Conservation (phyloP, 1,140 invertebrate species). For the Drosophila bifasciata region DNA sequence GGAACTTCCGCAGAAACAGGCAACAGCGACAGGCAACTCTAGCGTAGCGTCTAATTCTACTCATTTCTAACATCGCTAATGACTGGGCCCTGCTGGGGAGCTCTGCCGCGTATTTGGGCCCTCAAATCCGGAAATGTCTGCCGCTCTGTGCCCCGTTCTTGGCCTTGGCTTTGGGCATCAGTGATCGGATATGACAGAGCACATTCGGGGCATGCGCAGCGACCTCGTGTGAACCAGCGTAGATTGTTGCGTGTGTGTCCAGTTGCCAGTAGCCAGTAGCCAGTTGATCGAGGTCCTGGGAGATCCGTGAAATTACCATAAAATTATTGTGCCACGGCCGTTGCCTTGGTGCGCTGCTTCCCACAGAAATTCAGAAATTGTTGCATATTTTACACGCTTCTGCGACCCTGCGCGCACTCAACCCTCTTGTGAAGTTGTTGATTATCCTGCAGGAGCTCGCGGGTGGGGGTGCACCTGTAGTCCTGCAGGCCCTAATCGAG, state of each 20-base stretch:
- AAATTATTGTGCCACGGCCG: slow-evolving; percentile 37
- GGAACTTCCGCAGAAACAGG: slow-evolving; percentile 66
- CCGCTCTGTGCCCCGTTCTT: background rate
- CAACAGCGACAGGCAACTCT: slow-evolving; percentile 14
- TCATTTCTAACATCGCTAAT: slow-evolving; percentile 53
- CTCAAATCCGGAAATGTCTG: slow-evolving; percentile 68
- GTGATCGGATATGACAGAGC: slow-evolving; percentile 66
- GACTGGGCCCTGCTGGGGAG: slow-evolving; percentile 36
- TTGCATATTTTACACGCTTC: slow-evolving; percentile 74
- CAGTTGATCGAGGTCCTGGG: slow-evolving; percentile 19
- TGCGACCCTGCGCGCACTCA: slow-evolving; percentile 46
- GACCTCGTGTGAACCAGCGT: slow-evolving; percentile 58
- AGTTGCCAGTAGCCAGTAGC: slow-evolving; percentile 33
- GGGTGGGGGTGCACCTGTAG: slow-evolving; percentile 30
- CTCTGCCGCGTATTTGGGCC: slow-evolving; percentile 54
- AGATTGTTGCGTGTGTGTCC: slow-evolving; percentile 23
- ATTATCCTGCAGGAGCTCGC: slow-evolving; percentile 51
- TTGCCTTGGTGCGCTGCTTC: slow-evolving; percentile 63
- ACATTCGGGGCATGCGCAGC: slow-evolving; percentile 21
- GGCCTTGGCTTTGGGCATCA: background rate
- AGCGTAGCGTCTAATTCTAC: slow-evolving; percentile 47
- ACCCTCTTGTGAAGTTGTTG: slow-evolving; percentile 24
- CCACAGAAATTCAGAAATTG: slow-evolving; percentile 48
- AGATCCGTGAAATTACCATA: slow-evolving; percentile 66
- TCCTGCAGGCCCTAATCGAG: slow-evolving; percentile 37